Evolutionary conservation across 2,113 vertebrate species (phyloP).

Genomic region (Empidonax traillii): DNA sequence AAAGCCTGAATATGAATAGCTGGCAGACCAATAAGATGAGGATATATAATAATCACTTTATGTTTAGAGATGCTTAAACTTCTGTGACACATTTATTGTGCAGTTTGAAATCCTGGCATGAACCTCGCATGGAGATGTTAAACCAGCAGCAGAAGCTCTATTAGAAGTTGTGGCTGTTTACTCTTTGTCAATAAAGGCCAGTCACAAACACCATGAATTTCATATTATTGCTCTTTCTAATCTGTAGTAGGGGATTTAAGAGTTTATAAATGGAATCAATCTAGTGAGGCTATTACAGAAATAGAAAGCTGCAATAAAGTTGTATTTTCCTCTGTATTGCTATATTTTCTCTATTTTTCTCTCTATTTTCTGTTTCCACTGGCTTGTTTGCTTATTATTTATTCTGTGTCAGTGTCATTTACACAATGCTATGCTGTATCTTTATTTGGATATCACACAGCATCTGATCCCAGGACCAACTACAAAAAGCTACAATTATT

Average conservation of each 20-base stretch:
- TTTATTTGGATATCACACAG: neutral
- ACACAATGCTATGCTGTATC: neutral
- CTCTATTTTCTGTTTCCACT: neutral
- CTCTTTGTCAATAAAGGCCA: neutral
- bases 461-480: neutral
- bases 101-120: neutral
- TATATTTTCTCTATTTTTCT: neutral
- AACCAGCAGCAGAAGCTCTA: neutral
- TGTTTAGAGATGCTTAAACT: neutral
- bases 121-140: neutral
- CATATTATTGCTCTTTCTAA: neutral
- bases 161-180: neutral
- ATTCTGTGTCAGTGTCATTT: neutral
- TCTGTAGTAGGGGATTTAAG: neutral
- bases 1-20: slow-evolving; percentile 17
- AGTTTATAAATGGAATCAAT: neutral
- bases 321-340: neutral
- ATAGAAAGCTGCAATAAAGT: neutral
- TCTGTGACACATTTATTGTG: slow-evolving; percentile 9
- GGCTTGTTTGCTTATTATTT: neutral
- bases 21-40: neutral
- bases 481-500: neutral
- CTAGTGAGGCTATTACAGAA: neutral
- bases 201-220: neutral
- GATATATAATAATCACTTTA: neutral